Conservation (phyloP, 2,888 invertebrate species). For the Elysia crispata region DNA sequence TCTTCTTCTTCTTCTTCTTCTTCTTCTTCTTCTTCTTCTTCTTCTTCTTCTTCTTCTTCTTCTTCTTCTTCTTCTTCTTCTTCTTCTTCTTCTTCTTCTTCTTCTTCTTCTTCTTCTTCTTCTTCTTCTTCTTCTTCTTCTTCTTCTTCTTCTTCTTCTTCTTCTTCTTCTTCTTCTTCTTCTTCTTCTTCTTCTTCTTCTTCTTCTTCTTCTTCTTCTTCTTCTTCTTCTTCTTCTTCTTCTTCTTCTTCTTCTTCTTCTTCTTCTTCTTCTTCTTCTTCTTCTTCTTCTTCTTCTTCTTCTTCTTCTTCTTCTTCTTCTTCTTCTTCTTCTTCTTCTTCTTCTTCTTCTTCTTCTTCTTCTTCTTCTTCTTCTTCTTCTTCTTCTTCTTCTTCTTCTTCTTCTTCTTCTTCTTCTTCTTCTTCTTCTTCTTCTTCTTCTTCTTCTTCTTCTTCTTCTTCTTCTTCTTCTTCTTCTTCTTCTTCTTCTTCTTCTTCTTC, state of each 20-base stretch:
- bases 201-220: slow-evolving; percentile 22
- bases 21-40: not conserved
- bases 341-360: too few species aligned
- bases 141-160: slow-evolving; percentile 1
- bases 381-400: not conserved
- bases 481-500: not conserved
- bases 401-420: not conserved
- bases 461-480: not conserved
- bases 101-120: not conserved
- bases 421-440: not conserved
- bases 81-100: not conserved
- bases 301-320: slow-evolving; percentile 6
- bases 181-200: slow-evolving; percentile 21
- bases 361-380: not conserved
- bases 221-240: slow-evolving; percentile 11
- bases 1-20: too few species aligned
- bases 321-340: not conserved
- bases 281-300: not conserved
- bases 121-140: too few species aligned
- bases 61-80: not conserved
- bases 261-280: not conserved
- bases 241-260: not conserved
- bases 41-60: slow-evolving; percentile 5
- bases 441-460: slow-evolving; percentile 18
- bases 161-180: slow-evolving; percentile 21